phyloP scores from a whole-genome alignment of 2,113 vertebrate species.

The Nothocercus nigrocapillus region DNA sequence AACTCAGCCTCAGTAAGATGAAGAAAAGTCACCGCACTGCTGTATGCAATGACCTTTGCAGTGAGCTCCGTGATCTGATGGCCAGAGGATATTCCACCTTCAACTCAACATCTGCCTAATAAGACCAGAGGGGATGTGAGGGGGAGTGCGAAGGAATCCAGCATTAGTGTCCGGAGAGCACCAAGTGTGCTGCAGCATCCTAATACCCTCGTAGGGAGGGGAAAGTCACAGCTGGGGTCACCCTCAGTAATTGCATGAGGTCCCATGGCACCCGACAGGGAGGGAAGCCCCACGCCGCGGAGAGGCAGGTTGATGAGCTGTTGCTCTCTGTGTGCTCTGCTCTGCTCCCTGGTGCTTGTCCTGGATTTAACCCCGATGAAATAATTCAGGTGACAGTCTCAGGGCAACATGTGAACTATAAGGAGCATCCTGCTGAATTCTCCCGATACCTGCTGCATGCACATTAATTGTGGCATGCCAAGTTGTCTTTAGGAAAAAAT shows the following conservation, averaged over 20 bases:
- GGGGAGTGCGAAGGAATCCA: not conserved
- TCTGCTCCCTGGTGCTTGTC: not conserved
- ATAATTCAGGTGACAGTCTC: not conserved
- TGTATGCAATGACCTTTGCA: not conserved
- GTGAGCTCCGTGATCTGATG: fast-evolving
- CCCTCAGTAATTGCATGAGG: not conserved
- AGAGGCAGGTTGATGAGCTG: fast-evolving
- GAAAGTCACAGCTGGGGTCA: not conserved
- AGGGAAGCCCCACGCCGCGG: fast-evolving
- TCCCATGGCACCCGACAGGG: fast-evolving
- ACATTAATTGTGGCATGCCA: not conserved
- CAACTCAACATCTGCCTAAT: not conserved
- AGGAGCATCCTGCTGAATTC: not conserved
- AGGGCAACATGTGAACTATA: not conserved
- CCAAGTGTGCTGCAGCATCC: not conserved
- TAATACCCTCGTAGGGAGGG: not conserved
- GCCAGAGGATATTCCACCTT: not conserved
- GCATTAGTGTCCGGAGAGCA: not conserved
- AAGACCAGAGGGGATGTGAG: not conserved
- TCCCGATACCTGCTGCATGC: fast-evolving
- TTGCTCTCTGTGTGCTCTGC: not conserved
- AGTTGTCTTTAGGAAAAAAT: not conserved
- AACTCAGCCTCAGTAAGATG: not conserved
- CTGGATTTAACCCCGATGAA: not conserved
- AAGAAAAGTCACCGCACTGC: not conserved